Conservation (phyloP, 1,140 invertebrate genomes). For the Gonatopus flavifemur region DNA sequence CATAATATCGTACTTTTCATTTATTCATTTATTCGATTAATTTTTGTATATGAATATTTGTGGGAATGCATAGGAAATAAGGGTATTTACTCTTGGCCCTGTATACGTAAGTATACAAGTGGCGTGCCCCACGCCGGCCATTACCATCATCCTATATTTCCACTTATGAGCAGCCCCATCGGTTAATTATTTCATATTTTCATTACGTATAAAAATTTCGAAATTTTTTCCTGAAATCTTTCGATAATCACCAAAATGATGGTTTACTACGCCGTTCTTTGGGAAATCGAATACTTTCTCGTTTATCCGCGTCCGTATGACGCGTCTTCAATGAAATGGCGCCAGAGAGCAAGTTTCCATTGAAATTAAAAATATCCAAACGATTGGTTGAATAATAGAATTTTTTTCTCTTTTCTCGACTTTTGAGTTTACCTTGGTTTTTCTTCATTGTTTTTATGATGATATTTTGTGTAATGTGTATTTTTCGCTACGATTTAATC, state of each 20-base stretch:
- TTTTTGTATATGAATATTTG: slow-evolving; percentile 38
- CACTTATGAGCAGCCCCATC: slow-evolving; percentile 25
- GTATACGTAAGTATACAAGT: slow-evolving; percentile 41
- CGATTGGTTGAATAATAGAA: too few relatives aligned
- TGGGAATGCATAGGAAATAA: slow-evolving; percentile 51
- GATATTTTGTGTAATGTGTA: too few relatives aligned
- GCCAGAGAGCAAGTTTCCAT: slow-evolving; percentile 4
- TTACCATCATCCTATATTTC: slow-evolving; percentile 33
- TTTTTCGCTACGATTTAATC: too few relatives aligned
- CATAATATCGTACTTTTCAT: slow-evolving; percentile 32
- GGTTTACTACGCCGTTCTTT: slow-evolving; percentile 18
- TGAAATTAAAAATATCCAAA: too few relatives aligned
- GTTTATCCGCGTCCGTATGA: slow-evolving; percentile 21
- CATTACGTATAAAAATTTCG: slow-evolving; percentile 11
- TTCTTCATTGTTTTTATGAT: too few relatives aligned
- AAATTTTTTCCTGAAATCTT: slow-evolving; percentile 26
- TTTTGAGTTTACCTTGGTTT: too few relatives aligned
- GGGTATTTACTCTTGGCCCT: slow-evolving; percentile 57
- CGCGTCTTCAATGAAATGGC: slow-evolving; percentile 31
- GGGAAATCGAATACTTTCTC: slow-evolving; percentile 23
- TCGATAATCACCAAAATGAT: slow-evolving; percentile 10
- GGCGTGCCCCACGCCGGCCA: slow-evolving; percentile 54
- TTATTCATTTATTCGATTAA: slow-evolving; percentile 19
- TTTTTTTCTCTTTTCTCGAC: too few relatives aligned
- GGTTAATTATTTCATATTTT: neutral